Conservation (phyloP, 2,888 invertebrate species). For the Cylindroiulus punctatus region DNA sequence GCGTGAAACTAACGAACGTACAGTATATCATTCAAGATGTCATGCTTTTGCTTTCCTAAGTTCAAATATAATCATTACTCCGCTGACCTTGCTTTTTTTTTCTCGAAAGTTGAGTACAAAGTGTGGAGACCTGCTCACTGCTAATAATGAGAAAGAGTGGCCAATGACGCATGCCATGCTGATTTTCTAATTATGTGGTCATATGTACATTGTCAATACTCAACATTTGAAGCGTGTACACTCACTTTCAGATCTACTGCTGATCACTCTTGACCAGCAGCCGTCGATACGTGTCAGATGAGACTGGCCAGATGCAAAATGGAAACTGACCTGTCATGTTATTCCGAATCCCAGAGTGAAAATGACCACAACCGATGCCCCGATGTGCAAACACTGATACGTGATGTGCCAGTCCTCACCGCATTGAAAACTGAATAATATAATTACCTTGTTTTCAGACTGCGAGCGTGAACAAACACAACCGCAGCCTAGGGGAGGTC, state of each 20-base stretch:
- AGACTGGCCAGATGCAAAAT: background rate
- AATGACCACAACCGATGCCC: background rate
- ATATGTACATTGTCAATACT: background rate
- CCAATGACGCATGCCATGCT: slow-evolving; percentile 30
- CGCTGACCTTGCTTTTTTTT: background rate
- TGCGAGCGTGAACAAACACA: background rate
- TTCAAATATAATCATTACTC: background rate
- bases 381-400: background rate
- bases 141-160: slow-evolving; percentile 4
- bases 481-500: background rate
- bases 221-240: background rate
- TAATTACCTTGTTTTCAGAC: background rate
- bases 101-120: background rate
- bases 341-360: background rate
- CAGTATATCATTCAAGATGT: background rate
- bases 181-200: background rate
- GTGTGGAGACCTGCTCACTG: background rate
- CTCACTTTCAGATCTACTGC: background rate
- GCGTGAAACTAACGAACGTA: background rate
- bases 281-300: background rate
- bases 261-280: background rate
- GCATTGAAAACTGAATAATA: background rate
- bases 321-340: background rate
- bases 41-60: background rate
- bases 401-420: background rate